phyloP scores from a whole-genome alignment of 1,140 invertebrate species.

The Melitaea cinxia region DNA sequence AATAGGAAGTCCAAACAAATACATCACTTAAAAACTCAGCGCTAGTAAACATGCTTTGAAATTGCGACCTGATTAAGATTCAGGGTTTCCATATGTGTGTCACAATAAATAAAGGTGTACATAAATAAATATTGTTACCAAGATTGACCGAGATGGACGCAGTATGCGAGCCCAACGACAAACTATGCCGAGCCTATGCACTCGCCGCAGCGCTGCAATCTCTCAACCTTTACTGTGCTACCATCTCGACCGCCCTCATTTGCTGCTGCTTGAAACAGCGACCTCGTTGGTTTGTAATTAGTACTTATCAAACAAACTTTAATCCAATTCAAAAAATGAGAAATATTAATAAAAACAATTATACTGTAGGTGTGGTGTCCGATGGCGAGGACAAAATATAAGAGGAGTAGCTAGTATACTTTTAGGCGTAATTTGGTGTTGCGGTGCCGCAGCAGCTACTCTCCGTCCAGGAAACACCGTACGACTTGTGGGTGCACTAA shows the following conservation, averaged over 20 bases:
- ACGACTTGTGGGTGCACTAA: conserved; percentile 50
- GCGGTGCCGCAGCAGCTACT: conserved; percentile 50
- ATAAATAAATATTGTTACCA: too few relatives aligned
- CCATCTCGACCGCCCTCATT: conserved; percentile 61
- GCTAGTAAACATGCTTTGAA: too few relatives aligned
- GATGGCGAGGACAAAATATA: conserved; percentile 64
- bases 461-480: conserved; percentile 56
- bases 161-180: conserved; percentile 53
- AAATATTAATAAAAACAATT: background rate
- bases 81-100: too few relatives aligned
- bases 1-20: too few relatives aligned
- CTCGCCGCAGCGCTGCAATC: conserved; percentile 64
- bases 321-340: background rate
- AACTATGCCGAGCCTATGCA: conserved; percentile 51
- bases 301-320: background rate
- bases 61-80: too few relatives aligned
- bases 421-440: conserved; percentile 58
- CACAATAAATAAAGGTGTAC: too few relatives aligned
- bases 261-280: conserved; percentile 57
- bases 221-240: conserved; percentile 68
- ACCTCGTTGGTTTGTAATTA: conserved; percentile 21
- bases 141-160: conserved; percentile 54
- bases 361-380: conserved; percentile 18
- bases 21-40: too few relatives aligned
- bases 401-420: conserved; percentile 58